Base-by-base conservation (phyloP, 2,888 invertebrate genomes). In the Eustalomyia histrio region DNA sequence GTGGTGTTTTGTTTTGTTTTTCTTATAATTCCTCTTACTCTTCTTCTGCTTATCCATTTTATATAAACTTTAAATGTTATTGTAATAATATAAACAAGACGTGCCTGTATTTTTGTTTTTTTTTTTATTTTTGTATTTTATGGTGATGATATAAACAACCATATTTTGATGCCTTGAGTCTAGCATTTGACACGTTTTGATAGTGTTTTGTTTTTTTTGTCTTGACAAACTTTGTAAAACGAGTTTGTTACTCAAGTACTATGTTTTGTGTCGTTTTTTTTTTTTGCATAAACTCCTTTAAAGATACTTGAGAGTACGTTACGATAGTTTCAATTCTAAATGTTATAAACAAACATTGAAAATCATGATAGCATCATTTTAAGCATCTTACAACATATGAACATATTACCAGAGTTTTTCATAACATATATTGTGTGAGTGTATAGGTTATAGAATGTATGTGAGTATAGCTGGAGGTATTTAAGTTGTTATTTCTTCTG, bases 281-380 rank as follows among this genome's bases (percentile, higher is more conserved):
- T 57, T 33, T 50, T 63, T 47, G 63, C 63, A 63, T 50, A 63
- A 47, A 63, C 43, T 14, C 39, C 39, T 47, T 24, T 18, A 43
- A 33, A 43, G 57, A 17, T 21, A 21, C 58, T 58, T 64, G 63
- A 64, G 33, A 14, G 33, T 14, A 17, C 16, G n/a, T 29, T 16
- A 43, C 10, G 18, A 55, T 21, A 50, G 16, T 55, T 63, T 53
- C 16, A 55, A 29, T 57, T 65, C 7, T 21, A 65, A 47, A 57
- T 47, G 35, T 18, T 57, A 47, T n/a, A 64, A 50, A 39, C 35
- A 65, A 64, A 24, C 64, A 72, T 18, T 52, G 43, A 68, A 43
- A 57, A 55, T 43, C 24, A 55, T 57, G 24, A 68, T 68, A 57
- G 18, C 53, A 55, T 68, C 67, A 68, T 8, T 43, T 67, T 63